Base-by-base conservation (phyloP, 2,888 invertebrate genomes). In the Lacanobia oleracea region DNA sequence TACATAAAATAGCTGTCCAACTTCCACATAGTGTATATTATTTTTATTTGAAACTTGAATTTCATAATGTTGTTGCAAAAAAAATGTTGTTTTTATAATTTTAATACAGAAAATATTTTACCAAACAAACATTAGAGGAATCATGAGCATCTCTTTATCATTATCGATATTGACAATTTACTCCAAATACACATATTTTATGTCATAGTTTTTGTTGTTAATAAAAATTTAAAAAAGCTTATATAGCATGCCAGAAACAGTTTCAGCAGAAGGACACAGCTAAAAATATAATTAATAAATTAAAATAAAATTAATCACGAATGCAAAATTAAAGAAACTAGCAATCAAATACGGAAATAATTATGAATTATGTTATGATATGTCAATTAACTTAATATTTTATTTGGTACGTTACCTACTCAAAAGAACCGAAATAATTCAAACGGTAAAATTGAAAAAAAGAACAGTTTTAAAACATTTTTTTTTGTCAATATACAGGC, bases 61-160 rank as follows among this genome's bases (percentile, higher is more conserved):
- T 87, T 82, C 78, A 84, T 87, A 90, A 89, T 90, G 89, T 79
- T 79, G 75, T 80, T 83, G 53, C n/a, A 54, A 61, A 79, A 79
- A 59, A n/a, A 1, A 33, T 56, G 51, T 59, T 45, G 21, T 72
- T 51, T 3, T 59, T 72, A 16, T 27, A 27, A 27, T 27, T n/a
- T 74, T 50, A 6, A 14, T 2, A 2, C 7, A 18, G 16, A 51
- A 48, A 57, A 37, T 14, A 3, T n/a, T n/a, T 18, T 2, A 16
- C 12, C 23, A 5, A 43, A 43, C n/a, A 21, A 1, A n/a, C 43
- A n/a, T 37, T 1, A 14, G 0, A 6, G 8, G 10, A 1, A 1
- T 33, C 14, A 63, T 18, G 43, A 14, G 0, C 8, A 18, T 2
- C n/a, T 48, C 23, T 37, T 21, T 14, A 43, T 16, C 33, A 16